Evolutionary conservation across 2,113 vertebrate genomes (phyloP), one percentile per base, ranked within the genome.

Genomic region (Tamias sibiricus): DNA sequence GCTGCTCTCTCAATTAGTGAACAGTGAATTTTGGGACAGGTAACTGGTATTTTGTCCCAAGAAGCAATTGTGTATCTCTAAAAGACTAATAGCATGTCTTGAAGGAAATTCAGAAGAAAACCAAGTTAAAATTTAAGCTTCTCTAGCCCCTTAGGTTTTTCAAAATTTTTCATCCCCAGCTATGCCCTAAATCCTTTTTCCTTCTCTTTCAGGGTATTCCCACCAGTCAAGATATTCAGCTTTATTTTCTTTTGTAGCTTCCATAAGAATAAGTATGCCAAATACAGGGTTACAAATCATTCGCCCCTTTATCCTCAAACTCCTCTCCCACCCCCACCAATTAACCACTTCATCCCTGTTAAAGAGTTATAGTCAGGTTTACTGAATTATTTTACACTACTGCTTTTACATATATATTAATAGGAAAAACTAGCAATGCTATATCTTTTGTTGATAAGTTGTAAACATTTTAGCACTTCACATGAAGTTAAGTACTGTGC

Each of bases 41-140:
- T 0, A 44, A 6, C 6, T 82, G 28, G 26, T 52, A 12, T 30
- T 85, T 72, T 75, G 35, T 74, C 26, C 17, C 35, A 49, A 64
- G 17, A 26, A 30, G 35, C 49, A 81, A 28, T 22, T 57, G 4
- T 74, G 40, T 22, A n/a, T 49, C 14, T 91, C 30, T 75, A 44
- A 42, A 75, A 71, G 62, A 81, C 69, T 47, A 54, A 66, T 6
- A 14, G 37, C 17, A 37, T 40, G 37, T 54, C 47, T 35, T 81
- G 62, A 93, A 87, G 84, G 79, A 71, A 90, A 94, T 44, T 52
- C 35, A 66, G 77, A 77, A 71, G 79, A 85, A 84, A 95, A 86
- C 3, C 8, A 57, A 42, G 13, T 66, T 79, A 85, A 64, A 80
- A 17, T 26, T 14, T 35, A 71, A 68, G 42, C 17, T 35, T 74